Percentiles rank a stretch among this genome's conserved stretches.
Evolutionary conservation across 1,140 invertebrate species (phyloP).

Genomic region (Drosophila bocqueti): DNA sequence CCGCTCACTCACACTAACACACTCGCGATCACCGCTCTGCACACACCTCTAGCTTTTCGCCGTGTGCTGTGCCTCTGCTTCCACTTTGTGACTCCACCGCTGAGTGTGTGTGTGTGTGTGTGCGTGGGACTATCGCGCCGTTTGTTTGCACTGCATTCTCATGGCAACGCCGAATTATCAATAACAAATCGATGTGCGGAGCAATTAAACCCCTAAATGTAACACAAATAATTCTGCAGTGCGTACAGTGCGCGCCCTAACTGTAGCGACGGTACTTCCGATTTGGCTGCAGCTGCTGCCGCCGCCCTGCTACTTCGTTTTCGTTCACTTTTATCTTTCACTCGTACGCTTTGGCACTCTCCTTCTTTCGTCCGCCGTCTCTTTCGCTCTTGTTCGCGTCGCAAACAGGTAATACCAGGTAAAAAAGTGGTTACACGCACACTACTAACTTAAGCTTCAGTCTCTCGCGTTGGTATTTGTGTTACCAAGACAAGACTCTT

Average conservation of each 20-base stretch:
- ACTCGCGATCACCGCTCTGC: slow-evolving; percentile 29
- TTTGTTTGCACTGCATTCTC: slow-evolving; percentile 81
- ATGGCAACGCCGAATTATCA: slow-evolving; percentile 67
- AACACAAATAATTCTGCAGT: slow-evolving; percentile 2
- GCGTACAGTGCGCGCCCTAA: slow-evolving; percentile 38
- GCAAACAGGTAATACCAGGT: slow-evolving; percentile 62
- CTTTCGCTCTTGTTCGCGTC: slow-evolving; percentile 4
- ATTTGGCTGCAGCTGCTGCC: slow-evolving; percentile 36
- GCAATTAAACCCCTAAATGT: slow-evolving; percentile 19
- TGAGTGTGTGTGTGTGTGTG: slow-evolving; percentile 55
- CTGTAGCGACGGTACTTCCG: slow-evolving; percentile 31
- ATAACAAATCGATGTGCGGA: slow-evolving; percentile 18
- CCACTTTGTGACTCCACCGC: slow-evolving; percentile 23
- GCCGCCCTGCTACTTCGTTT: slow-evolving; percentile 32
- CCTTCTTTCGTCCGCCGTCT: slow-evolving; percentile 17
- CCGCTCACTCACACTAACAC: slow-evolving; percentile 28
- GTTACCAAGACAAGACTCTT: slow-evolving; percentile 50
- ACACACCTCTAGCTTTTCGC: slow-evolving; percentile 44
- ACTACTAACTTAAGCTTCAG: slow-evolving; percentile 24
- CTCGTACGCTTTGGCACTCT: slow-evolving; percentile 33
- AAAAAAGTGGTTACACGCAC: slow-evolving; percentile 64
- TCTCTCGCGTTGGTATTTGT: slow-evolving; percentile 28
- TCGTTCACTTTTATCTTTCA: slow-evolving; percentile 54
- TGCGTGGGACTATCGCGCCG: slow-evolving; percentile 34
- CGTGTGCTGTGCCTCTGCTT: slow-evolving; percentile 21